These are phyloP conservation scores for Raja brachyura DNA, from an alignment of 2,113 vertebrate species.

Conservation along the genomic window DNA sequence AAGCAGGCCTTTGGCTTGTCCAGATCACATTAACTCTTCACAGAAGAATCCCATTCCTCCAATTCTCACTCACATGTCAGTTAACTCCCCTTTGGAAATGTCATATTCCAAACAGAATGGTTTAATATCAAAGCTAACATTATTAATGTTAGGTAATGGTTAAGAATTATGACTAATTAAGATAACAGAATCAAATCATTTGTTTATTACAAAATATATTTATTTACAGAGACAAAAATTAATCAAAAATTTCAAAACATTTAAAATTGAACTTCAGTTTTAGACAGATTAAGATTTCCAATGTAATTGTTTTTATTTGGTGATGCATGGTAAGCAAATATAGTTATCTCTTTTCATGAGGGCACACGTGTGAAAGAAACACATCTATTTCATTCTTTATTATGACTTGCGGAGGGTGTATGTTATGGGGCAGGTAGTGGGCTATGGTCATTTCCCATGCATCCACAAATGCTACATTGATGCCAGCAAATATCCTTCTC, in stretches of 20 bases:
- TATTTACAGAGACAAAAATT: no score
- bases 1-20: no score
- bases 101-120: no score
- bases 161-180: no score
- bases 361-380: conserved; percentile 79
- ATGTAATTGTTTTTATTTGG: background rate
- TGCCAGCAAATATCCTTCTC: conserved; percentile 80
- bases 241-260: background rate
- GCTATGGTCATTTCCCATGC: conserved; percentile 93
- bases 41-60: no score
- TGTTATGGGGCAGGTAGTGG: conserved; percentile 76
- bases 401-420: conserved; percentile 77
- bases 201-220: no score
- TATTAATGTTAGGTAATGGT: no score
- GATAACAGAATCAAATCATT: no score
- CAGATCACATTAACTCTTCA: no score
- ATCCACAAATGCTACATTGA: conserved; percentile 78
- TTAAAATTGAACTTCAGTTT: background rate
- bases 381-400: conserved; percentile 82
- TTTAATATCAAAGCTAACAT: no score
- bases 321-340: background rate
- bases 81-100: no score
- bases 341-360: conserved; percentile 40
- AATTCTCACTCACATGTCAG: no score
- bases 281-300: background rate